phyloP scores from a whole-genome alignment of 1,140 invertebrate species.

The Mactra quadrangularis region DNA sequence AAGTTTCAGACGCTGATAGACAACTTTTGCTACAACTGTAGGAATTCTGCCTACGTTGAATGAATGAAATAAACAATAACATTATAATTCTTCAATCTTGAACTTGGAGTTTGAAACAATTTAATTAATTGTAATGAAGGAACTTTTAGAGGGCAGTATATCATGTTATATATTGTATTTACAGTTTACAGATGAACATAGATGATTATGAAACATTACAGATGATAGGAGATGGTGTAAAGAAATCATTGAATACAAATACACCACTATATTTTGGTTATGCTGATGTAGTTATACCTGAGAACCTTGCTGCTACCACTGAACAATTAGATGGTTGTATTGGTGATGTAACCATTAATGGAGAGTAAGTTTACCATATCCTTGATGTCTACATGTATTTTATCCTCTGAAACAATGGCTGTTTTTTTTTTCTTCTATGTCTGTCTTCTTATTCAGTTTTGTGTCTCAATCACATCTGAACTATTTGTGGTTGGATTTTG shows the following conservation, averaged over 20 bases:
- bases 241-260: conserved; percentile 70
- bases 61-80: too few relatives aligned
- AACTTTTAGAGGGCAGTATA: too few relatives aligned
- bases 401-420: too few relatives aligned
- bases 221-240: conserved; percentile 82
- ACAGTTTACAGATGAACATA: conserved; percentile 89
- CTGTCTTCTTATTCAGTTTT: not conserved
- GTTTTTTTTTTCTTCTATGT: not conserved
- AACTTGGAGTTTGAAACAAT: too few relatives aligned
- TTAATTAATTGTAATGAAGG: too few relatives aligned
- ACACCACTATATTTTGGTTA: conserved; percentile 93
- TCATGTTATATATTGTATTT: too few relatives aligned
- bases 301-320: conserved; percentile 79
- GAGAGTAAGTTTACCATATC: conserved; percentile 84
- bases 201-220: conserved; percentile 88
- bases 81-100: too few relatives aligned
- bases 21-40: too few relatives aligned
- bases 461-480: not conserved
- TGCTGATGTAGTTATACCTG: conserved; percentile 84
- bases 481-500: too few relatives aligned
- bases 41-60: too few relatives aligned
- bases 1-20: too few relatives aligned
- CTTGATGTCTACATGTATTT: too few relatives aligned
- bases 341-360: conserved; percentile 93
- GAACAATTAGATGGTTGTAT: conserved; percentile 92